Base-by-base conservation (phyloP, 2,113 vertebrate genomes). In the Odocoileus hemionus region DNA sequence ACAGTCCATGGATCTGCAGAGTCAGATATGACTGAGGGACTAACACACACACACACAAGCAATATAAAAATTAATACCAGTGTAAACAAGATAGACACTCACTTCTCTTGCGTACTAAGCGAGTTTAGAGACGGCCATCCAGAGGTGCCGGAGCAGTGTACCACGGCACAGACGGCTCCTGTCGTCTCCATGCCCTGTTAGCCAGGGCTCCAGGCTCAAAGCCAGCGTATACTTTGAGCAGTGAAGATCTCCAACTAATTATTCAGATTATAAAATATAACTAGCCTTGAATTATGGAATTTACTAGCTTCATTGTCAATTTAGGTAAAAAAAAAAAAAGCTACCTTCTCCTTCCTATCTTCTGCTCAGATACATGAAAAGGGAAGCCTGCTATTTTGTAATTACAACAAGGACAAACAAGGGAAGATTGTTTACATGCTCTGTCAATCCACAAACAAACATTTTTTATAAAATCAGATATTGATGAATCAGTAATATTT, bases 231-330 rank as follows among this genome's bases (percentile, higher is more conserved):
- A 7, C 1, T 74, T 60, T 95, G n/a, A 95, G 58, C 82, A 91
- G 78, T 30, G 54, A 89, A 74, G 30, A 57, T 33, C 45, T 15
- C 5, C 67, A 43, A 64, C 1, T 30, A 16, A 43, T 91, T 89
- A 91, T 58, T 96, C 21, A 84, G 26, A 52, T 74, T 26, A n/a
- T 85, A 70, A 95, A 87, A 50, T 79, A 50, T 55, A 95, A 50
- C 2, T 57, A 33, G 7, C 13, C 14, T 43, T 79, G 39, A 95
- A 54, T 45, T 86, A 64, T 28, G 28, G 12, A 55, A 88, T 61
- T 74, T 89, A 82, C 79, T 94, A 47, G 45, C 33, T 78, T n/a
- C 3, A 43, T 54, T 90, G 21, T 50, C 19, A 64, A 39, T 30
- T 47, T 45, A 33, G 11, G 64, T 43, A 87, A 36, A 10, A 67